Percentiles rank a stretch among this genome's conserved stretches.
Evolutionary conservation across 2,797 vertebrate species (phyloP).

Genomic region (Oreochromis mossambicus): DNA sequence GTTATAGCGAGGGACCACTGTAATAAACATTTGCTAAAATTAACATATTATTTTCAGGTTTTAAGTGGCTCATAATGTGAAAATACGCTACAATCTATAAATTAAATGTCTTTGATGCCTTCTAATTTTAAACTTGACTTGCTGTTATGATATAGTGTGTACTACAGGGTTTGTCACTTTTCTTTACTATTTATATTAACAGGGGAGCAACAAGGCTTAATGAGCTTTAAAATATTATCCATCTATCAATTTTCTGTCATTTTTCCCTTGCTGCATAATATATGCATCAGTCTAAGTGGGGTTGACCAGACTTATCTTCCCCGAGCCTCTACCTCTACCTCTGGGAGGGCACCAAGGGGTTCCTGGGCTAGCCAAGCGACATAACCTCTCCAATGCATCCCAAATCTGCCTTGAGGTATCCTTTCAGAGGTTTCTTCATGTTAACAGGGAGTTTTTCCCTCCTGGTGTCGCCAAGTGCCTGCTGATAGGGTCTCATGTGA

Average conservation of each 20-base stretch:
- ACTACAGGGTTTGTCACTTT: no score
- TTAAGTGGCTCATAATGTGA: no score
- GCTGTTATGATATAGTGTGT: no score
- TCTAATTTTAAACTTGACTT: no score
- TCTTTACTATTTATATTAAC: background rate
- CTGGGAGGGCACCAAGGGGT: background rate
- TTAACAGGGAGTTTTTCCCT: background rate
- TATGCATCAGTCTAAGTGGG: background rate
- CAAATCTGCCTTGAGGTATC: background rate
- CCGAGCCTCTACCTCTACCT: background rate
- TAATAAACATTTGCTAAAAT: no score
- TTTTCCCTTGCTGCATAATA: background rate
- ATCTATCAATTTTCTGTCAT: background rate
- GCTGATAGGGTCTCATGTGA: background rate
- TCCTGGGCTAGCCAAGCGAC: background rate
- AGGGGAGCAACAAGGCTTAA: background rate
- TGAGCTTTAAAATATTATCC: no score
- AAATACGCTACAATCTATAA: no score
- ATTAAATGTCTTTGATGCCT: no score
- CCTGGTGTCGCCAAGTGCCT: background rate
- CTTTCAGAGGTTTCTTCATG: background rate
- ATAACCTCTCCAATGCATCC: background rate
- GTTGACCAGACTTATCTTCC: background rate
- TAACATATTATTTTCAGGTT: no score
- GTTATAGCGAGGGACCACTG: no score